Conservation (phyloP, 2,797 vertebrate species). For the Centroberyx gerrardi region DNA sequence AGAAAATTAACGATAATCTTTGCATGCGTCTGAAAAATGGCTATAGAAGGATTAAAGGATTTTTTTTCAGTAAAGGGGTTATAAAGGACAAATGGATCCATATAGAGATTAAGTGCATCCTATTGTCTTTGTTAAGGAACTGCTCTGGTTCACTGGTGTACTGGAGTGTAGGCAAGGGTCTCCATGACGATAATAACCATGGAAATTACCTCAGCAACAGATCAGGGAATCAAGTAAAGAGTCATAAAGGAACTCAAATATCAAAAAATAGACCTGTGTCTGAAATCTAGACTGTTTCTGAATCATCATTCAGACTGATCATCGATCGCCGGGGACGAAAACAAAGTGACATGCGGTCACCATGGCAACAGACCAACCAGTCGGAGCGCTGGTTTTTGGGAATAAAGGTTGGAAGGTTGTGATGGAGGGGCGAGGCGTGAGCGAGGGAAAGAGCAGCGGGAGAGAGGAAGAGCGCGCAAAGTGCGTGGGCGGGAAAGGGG, state of each 20-base stretch:
- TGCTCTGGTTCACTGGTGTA: background rate
- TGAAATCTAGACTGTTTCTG: conserved; percentile 36
- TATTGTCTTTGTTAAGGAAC: background rate
- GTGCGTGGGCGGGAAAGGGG: conserved; percentile 37
- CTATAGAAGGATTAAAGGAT: background rate
- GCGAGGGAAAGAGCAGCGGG: conserved; percentile 62
- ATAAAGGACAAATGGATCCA: background rate
- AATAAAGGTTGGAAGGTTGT: conserved; percentile 23
- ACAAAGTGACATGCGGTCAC: conserved; percentile 42
- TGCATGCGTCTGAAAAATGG: background rate
- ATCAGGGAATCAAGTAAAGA: conserved; percentile 30
- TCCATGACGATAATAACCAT: conserved; percentile 41
- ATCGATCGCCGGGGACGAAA: conserved; percentile 40
- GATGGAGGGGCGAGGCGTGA: conserved; percentile 44
- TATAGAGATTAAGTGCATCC: background rate
- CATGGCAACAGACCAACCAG: conserved; percentile 63
- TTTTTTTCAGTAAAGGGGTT: background rate
- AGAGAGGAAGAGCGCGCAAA: conserved; percentile 35
- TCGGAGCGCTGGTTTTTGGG: conserved; percentile 33
- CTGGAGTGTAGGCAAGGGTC: conserved; percentile 10
- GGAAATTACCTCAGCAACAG: conserved; percentile 72
- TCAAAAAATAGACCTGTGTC: conserved; percentile 65
- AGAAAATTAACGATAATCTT: background rate
- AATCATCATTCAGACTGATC: conserved; percentile 38
- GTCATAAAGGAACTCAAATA: conserved; percentile 39